These are phyloP conservation scores for Drosophila robusta DNA, from an alignment of 2,888 invertebrate species.

Conservation along the genomic window DNA sequence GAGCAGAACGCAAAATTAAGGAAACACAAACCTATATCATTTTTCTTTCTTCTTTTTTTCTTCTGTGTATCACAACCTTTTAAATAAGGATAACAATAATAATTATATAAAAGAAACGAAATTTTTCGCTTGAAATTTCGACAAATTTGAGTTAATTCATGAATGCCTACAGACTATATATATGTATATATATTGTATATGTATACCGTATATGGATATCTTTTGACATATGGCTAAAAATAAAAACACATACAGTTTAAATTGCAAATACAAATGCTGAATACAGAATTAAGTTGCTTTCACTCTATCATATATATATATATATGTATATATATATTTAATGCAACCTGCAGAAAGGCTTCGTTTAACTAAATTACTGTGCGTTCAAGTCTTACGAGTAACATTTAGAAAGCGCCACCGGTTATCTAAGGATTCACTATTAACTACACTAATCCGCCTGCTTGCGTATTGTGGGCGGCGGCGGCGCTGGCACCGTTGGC, in stretches of 20 bases:
- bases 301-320: constrained; percentile 27
- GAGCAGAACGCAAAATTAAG: constrained; percentile 60
- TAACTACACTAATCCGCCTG: constrained; percentile 61
- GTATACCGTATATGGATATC: constrained; percentile 46
- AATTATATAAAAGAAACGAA: constrained; percentile 21
- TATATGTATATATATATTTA: constrained; percentile 18
- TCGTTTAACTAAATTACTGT: constrained; percentile 64
- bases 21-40: constrained; percentile 64
- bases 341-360: constrained; percentile 49
- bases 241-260: constrained; percentile 63
- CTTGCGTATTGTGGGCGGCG: constrained; percentile 80
- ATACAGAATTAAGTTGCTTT: constrained; percentile 60
- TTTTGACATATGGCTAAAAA: constrained; percentile 64
- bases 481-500: constrained; percentile 83
- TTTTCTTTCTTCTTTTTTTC: constrained; percentile 19
- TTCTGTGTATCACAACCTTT: constrained; percentile 74
- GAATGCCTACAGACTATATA: constrained; percentile 58
- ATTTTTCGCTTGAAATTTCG: constrained; percentile 52
- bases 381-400: constrained; percentile 63
- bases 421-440: constrained; percentile 48
- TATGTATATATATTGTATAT: constrained; percentile 34
- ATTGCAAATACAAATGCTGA: constrained; percentile 78
- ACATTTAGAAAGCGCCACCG: constrained; percentile 48
- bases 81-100: constrained; percentile 69
- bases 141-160: constrained; percentile 61